phyloP scores from a whole-genome alignment of 1,140 invertebrate species.

The Subanguina moxae region DNA sequence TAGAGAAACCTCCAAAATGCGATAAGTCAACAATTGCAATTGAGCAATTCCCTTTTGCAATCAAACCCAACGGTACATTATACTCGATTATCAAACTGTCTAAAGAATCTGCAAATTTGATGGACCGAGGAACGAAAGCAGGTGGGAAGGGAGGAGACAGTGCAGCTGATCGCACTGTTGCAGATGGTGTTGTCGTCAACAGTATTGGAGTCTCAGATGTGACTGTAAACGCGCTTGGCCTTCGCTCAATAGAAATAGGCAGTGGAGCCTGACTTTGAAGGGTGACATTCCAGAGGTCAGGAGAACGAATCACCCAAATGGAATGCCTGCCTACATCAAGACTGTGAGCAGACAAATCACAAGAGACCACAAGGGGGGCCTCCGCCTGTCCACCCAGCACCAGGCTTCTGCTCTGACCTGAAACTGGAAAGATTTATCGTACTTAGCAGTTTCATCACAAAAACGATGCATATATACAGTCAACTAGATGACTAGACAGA shows the following conservation, averaged over 20 bases:
- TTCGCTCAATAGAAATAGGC: not conserved
- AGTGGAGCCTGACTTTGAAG: not conserved
- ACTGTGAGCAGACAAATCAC: not conserved
- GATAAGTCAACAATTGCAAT: too few species aligned
- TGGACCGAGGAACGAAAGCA: not conserved
- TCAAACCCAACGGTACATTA: too few species aligned
- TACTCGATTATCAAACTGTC: not conserved
- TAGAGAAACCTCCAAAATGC: too few species aligned
- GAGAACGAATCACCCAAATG: not conserved
- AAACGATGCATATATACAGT: not conserved
- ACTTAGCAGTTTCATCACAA: not conserved
- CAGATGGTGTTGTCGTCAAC: too few species aligned
- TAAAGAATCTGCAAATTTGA: not conserved
- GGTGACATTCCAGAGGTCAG: not conserved
- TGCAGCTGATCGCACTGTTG: too few species aligned
- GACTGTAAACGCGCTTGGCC: not conserved
- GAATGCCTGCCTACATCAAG: not conserved
- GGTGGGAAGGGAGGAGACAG: too few species aligned
- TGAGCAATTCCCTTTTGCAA: too few species aligned
- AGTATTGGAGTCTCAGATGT: not conserved
- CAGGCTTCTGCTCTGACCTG: not conserved
- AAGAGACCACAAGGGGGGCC: not conserved
- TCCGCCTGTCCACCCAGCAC: not conserved
- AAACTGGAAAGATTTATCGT: not conserved
- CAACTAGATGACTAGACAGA: not conserved